Evolutionary conservation across 2,888 invertebrate species (phyloP).

Genomic region (Baccha elongata): DNA sequence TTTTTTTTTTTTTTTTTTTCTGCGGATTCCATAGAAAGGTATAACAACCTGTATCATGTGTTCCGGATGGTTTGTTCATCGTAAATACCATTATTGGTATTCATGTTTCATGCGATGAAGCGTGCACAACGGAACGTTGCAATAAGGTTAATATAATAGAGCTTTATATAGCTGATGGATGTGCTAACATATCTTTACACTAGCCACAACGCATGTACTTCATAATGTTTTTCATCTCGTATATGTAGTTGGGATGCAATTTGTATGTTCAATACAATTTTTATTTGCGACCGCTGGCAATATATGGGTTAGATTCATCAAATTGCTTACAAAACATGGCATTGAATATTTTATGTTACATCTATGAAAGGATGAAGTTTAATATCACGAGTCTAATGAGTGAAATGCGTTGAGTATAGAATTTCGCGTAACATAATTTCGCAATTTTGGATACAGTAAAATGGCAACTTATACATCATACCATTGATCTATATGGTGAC

Average conservation of each 20-base stretch:
- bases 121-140: conserved; percentile 35
- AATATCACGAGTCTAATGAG: too few species aligned
- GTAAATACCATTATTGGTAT: conserved; percentile 49
- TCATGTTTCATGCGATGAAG: conserved; percentile 42
- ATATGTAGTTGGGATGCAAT: not conserved
- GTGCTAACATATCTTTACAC: not conserved
- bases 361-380: too few species aligned
- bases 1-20: not conserved
- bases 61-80: conserved; percentile 24
- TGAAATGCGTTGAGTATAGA: too few species aligned
- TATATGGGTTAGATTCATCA: too few species aligned
- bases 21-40: not conserved
- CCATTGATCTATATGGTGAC: too few species aligned
- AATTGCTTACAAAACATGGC: too few species aligned
- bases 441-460: too few species aligned
- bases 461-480: too few species aligned
- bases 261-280: too few species aligned
- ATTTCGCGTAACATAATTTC: too few species aligned
- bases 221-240: not conserved
- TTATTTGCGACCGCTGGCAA: too few species aligned
- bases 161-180: conserved; percentile 7
- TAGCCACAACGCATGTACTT: not conserved
- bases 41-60: conserved; percentile 25
- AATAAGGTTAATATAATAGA: conserved; percentile 27
- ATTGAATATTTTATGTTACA: too few species aligned